Evolutionary conservation across 2,888 invertebrate species (phyloP), one percentile per base, ranked within the genome.

Genomic region (Leucoma salicis): DNA sequence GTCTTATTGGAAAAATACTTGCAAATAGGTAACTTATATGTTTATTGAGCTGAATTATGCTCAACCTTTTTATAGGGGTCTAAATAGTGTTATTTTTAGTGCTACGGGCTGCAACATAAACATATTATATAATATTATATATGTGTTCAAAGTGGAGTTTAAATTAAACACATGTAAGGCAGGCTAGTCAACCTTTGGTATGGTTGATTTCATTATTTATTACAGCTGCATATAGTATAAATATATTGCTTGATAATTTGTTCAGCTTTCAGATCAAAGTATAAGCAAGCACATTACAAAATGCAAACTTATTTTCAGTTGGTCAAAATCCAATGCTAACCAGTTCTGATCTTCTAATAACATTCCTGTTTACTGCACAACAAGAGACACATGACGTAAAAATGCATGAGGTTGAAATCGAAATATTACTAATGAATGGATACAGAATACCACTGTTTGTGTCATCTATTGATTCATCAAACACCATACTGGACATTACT

Each of bases 301-400:
- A 21, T 35, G 31, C 14, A 15, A 39, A 29, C 40, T 56, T 49
- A 57, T 49, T 76, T 91, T 42, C 83, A 93, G 96, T 98, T 74
- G 97, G 98, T 35, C 98, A 98, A 89, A 96, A 96, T 85, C 91
- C 94, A 14, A 90, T 92, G 35, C 91, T 98, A 47, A 93, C 95
- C 38, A 93, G 93, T 61, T 94, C 96, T 7, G 94, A 96, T 67
- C 89, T 96, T 35, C 92, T 98, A 59, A 95, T 94, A 74, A 94
- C 95, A 68, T 98, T 98, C 85, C 91, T 98, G 50, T 91, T 97
- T 55, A 95, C 94, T 50, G 97, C 98, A 42, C 98, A 99, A 82
- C 95, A 97, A 91, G 97, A 97, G 76, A 96, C 96, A 1, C 92
- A 92, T 57, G 91, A 90, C 60, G 93, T 92, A 53, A 91, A 91